These are phyloP conservation scores for Oostethus manadensis DNA, from an alignment of 2,113 vertebrate genomes.

Conservation along the genomic window DNA sequence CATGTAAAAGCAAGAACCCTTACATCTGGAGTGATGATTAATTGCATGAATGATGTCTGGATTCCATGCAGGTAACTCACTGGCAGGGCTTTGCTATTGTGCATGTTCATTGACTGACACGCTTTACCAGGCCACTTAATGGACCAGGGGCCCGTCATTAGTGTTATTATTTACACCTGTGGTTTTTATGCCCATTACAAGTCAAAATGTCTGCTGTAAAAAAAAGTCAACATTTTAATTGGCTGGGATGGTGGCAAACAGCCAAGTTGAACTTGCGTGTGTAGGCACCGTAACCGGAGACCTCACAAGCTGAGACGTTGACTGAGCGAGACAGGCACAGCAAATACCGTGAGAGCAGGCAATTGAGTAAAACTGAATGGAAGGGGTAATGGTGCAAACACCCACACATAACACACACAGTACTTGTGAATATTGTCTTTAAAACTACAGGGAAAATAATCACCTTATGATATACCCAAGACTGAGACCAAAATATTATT, in stretches of 20 bases:
- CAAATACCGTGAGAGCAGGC: slow-evolving; percentile 7
- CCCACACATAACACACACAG: not conserved
- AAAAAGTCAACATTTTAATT: not conserved
- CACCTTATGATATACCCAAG: not conserved
- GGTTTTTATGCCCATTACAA: not conserved
- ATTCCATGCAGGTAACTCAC: not conserved
- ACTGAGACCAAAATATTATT: too few species aligned
- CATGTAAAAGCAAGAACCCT: not conserved
- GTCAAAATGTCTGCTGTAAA: slow-evolving; percentile 1
- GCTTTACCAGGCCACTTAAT: not conserved
- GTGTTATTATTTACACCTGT: slow-evolving; percentile 8
- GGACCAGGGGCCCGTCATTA: slow-evolving; percentile 1
- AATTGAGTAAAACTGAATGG: slow-evolving; percentile 7
- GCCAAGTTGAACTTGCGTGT: slow-evolving; percentile 1
- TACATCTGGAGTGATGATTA: slow-evolving; percentile 3
- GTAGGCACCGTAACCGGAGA: not conserved
- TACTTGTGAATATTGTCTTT: not conserved
- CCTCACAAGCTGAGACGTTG: slow-evolving; percentile 11
- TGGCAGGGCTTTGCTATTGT: not conserved
- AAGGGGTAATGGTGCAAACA: not conserved
- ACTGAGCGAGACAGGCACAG: slow-evolving; percentile 5
- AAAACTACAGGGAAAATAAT: not conserved
- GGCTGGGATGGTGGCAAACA: not conserved
- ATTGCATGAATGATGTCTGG: not conserved
- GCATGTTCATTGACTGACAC: not conserved